A percentile compares a stretch with the other conserved stretches of the same genome.
Evolutionary conservation across 2,888 invertebrate genomes (phyloP).

Genomic region (Hirtodrosophila cameraria): DNA sequence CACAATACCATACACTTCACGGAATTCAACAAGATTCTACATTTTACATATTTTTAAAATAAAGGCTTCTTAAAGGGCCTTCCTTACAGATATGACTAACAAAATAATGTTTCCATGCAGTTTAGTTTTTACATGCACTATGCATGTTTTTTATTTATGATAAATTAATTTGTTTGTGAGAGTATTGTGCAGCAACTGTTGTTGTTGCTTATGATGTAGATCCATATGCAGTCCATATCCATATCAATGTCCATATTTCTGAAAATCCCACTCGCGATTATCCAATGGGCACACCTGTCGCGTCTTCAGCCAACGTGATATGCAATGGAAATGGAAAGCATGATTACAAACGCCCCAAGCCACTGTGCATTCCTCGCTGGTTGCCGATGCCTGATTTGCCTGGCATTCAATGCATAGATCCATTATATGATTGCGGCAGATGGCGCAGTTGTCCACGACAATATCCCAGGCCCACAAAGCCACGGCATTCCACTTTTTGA

Average conservation of each 20-base stretch:
- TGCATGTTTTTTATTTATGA: no score
- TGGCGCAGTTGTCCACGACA: conserved; percentile 99
- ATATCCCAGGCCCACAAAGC: conserved; percentile 99
- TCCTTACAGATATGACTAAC: no score
- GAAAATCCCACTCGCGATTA: conserved; percentile 99
- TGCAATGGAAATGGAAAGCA: conserved; percentile 99
- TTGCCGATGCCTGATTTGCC: conserved; percentile 98
- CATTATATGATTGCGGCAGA: conserved; percentile 99
- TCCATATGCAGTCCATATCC: no score
- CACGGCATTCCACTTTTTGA: conserved; percentile 99
- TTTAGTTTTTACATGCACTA: no score
- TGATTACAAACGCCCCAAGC: conserved; percentile 99
- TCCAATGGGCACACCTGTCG: conserved; percentile 99
- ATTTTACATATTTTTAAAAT: no score
- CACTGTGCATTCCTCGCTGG: conserved; percentile 99
- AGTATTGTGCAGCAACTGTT: no score
- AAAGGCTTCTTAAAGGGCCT: no score
- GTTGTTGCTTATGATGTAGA: no score
- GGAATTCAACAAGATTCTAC: no score
- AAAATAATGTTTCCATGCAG: no score
- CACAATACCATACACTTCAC: no score
- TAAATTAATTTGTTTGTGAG: no score
- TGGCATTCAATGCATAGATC: conserved; percentile 99
- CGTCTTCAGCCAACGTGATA: conserved; percentile 99
- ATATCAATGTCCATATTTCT: conserved; percentile 93